These are phyloP conservation scores for Asbolus verrucosus DNA, from an alignment of 1,140 invertebrate species.

Conservation along the genomic window DNA sequence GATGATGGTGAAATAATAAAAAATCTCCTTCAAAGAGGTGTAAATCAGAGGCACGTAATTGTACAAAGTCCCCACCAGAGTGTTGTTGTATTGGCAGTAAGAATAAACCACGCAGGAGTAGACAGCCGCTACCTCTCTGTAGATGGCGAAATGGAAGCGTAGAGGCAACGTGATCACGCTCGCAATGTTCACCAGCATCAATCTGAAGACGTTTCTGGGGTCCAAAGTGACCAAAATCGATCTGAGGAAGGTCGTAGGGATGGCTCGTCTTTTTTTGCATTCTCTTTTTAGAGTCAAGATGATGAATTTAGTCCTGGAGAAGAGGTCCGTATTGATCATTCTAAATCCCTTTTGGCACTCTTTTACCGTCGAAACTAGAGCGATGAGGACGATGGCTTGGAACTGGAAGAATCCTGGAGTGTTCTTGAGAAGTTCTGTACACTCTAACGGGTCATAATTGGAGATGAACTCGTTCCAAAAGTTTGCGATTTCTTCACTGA, in stretches of 20 bases:
- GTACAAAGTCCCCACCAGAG: slow-evolving; percentile 66
- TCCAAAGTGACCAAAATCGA: slow-evolving; percentile 64
- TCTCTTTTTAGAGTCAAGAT: slow-evolving; percentile 64
- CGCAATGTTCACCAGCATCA: slow-evolving; percentile 60
- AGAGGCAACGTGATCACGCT: slow-evolving; percentile 61
- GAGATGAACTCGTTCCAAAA: slow-evolving; percentile 84
- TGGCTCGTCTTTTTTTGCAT: slow-evolving; percentile 66
- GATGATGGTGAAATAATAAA: slow-evolving; percentile 69
- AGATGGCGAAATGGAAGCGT: slow-evolving; percentile 64
- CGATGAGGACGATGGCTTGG: slow-evolving; percentile 70
- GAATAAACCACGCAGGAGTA: slow-evolving; percentile 60
- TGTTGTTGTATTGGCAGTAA: slow-evolving; percentile 65
- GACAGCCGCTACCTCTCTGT: slow-evolving; percentile 65
- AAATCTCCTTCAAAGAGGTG: slow-evolving; percentile 68
- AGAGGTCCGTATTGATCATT: slow-evolving; percentile 59
- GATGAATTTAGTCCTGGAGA: slow-evolving; percentile 60
- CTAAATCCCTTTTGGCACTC: slow-evolving; percentile 67
- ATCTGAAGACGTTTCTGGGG: slow-evolving; percentile 63
- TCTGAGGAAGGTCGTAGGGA: slow-evolving; percentile 64
- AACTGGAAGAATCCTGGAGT: slow-evolving; percentile 72
- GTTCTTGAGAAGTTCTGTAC: slow-evolving; percentile 73
- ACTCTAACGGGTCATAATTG: slow-evolving; percentile 81
- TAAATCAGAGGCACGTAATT: slow-evolving; percentile 71
- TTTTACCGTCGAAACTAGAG: slow-evolving; percentile 70
- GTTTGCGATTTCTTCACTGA: slow-evolving; percentile 77